Base-by-base conservation (phyloP, 1,140 invertebrate genomes). In the Maconellicoccus hirsutus region DNA sequence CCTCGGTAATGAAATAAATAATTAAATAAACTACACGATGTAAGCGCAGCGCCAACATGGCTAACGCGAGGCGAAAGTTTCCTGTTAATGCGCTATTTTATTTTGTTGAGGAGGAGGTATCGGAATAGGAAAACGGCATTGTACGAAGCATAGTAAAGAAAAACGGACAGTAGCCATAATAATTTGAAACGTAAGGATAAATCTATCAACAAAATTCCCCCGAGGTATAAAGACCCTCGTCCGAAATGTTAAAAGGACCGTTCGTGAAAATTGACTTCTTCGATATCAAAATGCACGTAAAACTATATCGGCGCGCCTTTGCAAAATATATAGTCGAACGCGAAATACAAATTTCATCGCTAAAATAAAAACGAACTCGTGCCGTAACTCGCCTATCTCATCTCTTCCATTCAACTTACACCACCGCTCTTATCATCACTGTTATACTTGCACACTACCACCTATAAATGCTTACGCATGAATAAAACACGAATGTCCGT, bases 151-250 rank as follows among this genome's bases (percentile, higher is more conserved):
- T 33, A 33, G 29, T 16, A 23, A 66, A 12, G 19, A 66, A 23
- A 26, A 10, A 19, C 10, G 22, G 8, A 26, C 61, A 59, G 4
- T n/a, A 16, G 21, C 52, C 61, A 16, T 66, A 66, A 66, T 66
- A 66, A 66, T 66, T 66, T 66, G 61, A 66, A 66, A 25, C 25
- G 61, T 66, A 23, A 12, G 25, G 21, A 66, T 66, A 66, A 66
- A 66, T 66, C 61, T 66, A 66, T 66, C 61, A 26, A 25, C 19
- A 22, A 14, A 66, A 26, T 26, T 66, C 61, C 22, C 61, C 8
- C 3, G 61, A 59, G 61, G 21, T 25, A 25, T 19, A 66, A 66
- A 66, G 42, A 52, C 42, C 42, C 42, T 52, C 42, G 42, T 52
- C 42, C 42, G 42, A 52, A 52, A 52, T 52, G 42, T 52, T 52